A percentile compares a stretch with the other conserved stretches of the same genome.
These are phyloP conservation scores for Myotis pilosus DNA, from an alignment of 2,797 vertebrate genomes.

Conservation along the genomic window DNA sequence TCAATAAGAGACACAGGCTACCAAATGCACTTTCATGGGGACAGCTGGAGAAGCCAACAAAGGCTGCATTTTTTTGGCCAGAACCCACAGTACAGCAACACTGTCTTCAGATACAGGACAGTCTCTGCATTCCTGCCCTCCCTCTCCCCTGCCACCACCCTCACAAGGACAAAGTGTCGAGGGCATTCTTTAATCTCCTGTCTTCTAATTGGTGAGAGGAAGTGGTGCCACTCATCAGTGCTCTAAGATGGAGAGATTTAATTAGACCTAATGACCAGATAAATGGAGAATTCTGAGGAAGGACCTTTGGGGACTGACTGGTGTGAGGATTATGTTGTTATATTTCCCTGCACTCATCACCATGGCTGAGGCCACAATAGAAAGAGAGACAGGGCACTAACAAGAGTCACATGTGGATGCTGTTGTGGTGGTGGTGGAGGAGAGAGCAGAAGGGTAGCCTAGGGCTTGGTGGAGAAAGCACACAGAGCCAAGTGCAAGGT, in stretches of 20 bases:
- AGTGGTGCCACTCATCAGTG: conserved; percentile 74
- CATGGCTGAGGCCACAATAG: not conserved
- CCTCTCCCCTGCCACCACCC: conserved; percentile 19
- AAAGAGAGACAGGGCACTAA: not conserved
- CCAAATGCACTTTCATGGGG: not conserved
- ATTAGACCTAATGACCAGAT: conserved; percentile 84
- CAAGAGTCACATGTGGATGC: not conserved
- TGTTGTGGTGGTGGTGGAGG: rapidly evolving
- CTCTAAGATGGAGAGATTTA: conserved; percentile 78
- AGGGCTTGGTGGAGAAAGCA: not conserved
- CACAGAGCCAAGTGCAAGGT: not conserved
- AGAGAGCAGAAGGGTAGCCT: not conserved
- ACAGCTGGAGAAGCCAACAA: not conserved
- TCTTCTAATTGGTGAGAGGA: conserved; percentile 80
- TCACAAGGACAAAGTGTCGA: conserved; percentile 66
- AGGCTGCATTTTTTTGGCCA: not conserved
- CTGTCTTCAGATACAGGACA: not conserved
- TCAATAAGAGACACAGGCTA: not conserved
- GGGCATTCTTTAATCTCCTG: conserved; percentile 76
- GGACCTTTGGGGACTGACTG: conserved; percentile 74
- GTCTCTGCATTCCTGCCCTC: not conserved
- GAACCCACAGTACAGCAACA: not conserved
- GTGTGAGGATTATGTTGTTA: conserved; percentile 72
- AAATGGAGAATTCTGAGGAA: conserved; percentile 78
- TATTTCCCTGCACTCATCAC: conserved; percentile 41